Base-by-base conservation (phyloP, 2,797 vertebrate species). In the Trematomus bernacchii region DNA sequence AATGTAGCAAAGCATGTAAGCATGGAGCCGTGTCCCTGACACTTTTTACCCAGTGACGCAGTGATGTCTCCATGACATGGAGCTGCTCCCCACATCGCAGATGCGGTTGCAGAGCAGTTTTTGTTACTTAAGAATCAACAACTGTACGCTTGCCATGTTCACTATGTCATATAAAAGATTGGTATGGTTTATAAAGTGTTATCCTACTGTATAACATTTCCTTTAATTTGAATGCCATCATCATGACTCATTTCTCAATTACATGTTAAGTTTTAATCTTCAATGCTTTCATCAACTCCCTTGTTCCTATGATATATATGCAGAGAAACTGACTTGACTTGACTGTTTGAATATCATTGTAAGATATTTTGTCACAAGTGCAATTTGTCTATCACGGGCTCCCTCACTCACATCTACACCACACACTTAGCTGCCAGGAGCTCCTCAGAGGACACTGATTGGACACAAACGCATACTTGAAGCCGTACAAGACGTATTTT, bases 1-100 rank as follows among this genome's bases (percentile, higher is more conserved):
- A 85, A 71, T 73, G 67, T 40, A 68, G 71, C 33, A 71, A 67
- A 71, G 59, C 48, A 77, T 76, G 63, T 59, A 80, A 76, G 80
- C 76, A 80, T 57, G 53, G 6, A 79, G 9, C 21, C 0, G 12
- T 66, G 51, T 84, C 62, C 52, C 53, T 0, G 12, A 71, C 59
- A 30, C 79, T 62, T 23, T 23, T 23, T 23, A 23, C 3, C 23
- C 66, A 73, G 63, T 65, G 67, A 76, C 13, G 48, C 73, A 30
- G 21, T 62, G 70, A 72, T 57, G 68, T 57, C 54, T 72, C 51
- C 15, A 53, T 71, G 84, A 77, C 62, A 66, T 18, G 15, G 51
- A 27, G 44, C 47, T 60, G 14, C 64, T 83, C 46, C 62, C 46
- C 33, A 15, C 8, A 52, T 53, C 1, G 3, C 69, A 50, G 27